Base-by-base conservation (phyloP, 1,140 invertebrate species). In the Drosophila elegans region DNA sequence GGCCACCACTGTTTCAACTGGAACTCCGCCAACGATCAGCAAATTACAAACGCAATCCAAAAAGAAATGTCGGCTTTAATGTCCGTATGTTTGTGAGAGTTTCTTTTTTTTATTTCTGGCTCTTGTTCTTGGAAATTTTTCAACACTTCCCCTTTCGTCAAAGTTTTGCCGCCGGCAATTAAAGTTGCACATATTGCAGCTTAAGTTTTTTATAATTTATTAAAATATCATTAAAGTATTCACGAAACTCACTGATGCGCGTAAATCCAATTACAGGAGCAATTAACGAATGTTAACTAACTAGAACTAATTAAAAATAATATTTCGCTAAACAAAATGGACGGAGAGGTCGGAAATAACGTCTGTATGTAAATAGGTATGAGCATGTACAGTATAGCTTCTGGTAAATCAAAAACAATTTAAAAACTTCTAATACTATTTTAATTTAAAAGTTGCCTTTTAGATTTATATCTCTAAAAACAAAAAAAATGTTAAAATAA, bases 291-390 rank as follows among this genome's bases (percentile, higher is more conserved):
- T 42, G 69, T 83, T 74, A 89, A 89, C 85, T 89, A 89, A 89
- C 77, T 89, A 89, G 77, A 89, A 89, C 84, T 89, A 89, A 89
- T 89, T 84, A 84, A 89, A 89, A 90, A 80, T 89, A 86, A 89
- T 84, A 88, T 71, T 80, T 89, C 49, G 74, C 73, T 86, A 71
- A 82, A 83, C 69, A 86, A 85, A 81, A 85, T 74, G 59, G 42
- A 45, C 38, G 61, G 42, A 73, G 25, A 21, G 21, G 16, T n/a
- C 25, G 41, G 9, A 39, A 56, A 55, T 11, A 45, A 25, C 36
- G 12, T 16, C n/a, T 49, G 46, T 38, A 42, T 25, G 21, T 1
- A 1, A 21, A 21, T 21, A 21, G 16, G 16, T 32, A 16, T 39
- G 29, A 4, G 27, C n/a, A 29, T 49, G 36, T 38, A 41, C 46